Evolutionary conservation across 2,113 vertebrate genomes (phyloP).

Genomic region (Hystrix brachyura): DNA sequence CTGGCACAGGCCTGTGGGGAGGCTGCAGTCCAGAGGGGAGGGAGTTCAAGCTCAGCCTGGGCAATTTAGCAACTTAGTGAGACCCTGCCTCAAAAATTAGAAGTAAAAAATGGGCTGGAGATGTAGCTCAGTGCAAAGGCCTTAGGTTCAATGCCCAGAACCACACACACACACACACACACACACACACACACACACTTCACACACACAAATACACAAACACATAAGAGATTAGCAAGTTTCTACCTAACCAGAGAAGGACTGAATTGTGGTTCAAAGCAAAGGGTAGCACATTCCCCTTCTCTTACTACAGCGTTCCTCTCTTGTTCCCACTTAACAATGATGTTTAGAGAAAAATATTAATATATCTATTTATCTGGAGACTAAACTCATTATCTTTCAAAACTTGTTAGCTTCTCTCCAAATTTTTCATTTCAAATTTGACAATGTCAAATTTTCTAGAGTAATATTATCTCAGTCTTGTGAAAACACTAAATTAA

Average conservation of each 20-base stretch:
- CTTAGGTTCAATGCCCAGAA: neutral
- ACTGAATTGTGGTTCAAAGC: neutral
- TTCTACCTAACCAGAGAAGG: neutral
- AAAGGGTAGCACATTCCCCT: neutral
- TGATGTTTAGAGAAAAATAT: neutral
- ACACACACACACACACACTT: neutral
- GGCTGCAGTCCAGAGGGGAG: neutral
- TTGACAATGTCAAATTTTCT: slow-evolving; percentile 29
- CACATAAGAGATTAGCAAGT: neutral
- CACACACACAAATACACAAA: neutral
- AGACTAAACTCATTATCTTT: neutral
- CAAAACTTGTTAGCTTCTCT: neutral
- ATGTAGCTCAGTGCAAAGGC: neutral
- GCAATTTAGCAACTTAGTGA: neutral
- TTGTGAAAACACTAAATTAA: slow-evolving; percentile 46
- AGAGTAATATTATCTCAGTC: neutral
- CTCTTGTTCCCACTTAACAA: neutral
- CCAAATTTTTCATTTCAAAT: neutral
- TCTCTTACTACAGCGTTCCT: neutral
- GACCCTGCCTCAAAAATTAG: neutral
- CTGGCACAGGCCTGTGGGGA: neutral
- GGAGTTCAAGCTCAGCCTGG: no score
- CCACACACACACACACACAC: no score
- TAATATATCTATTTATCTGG: neutral
- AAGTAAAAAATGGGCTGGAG: neutral